A percentile compares a stretch with the other conserved stretches of the same genome.
Evolutionary conservation across 2,797 vertebrate species (phyloP).

Genomic region (Onychomys arenicola): DNA sequence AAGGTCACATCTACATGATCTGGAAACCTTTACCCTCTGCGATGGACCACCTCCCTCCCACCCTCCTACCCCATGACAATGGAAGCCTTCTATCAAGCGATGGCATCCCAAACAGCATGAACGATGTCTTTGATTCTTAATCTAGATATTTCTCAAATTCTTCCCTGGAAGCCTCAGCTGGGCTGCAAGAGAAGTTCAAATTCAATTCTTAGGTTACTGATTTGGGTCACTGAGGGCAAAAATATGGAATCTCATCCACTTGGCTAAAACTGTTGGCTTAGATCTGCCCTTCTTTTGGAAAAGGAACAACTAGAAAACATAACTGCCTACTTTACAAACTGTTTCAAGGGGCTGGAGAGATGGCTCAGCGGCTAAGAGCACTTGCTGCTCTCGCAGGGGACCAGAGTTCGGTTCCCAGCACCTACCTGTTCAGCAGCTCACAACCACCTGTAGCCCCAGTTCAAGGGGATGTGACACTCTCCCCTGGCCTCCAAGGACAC

Average conservation of each 20-base stretch:
- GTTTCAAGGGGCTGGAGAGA: neutral
- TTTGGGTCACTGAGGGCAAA: constrained; percentile 22
- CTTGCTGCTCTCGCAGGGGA: neutral
- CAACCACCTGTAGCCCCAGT: neutral
- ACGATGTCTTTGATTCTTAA: constrained; percentile 44
- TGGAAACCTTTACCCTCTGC: neutral
- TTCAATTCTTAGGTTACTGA: constrained; percentile 7
- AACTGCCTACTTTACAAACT: constrained; percentile 2
- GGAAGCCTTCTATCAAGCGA: neutral
- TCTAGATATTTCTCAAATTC: constrained; percentile 39
- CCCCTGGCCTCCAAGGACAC: neutral
- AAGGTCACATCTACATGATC: neutral
- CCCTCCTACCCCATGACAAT: neutral
- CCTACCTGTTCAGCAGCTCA: neutral
- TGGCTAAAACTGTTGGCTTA: neutral
- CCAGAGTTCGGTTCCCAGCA: neutral
- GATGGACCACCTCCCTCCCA: neutral
- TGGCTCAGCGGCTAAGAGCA: neutral
- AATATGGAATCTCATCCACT: neutral
- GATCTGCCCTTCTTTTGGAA: constrained; percentile 23
- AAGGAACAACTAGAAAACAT: neutral
- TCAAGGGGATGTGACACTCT: neutral
- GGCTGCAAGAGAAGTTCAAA: neutral
- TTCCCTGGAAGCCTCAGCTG: neutral
- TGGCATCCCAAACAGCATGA: neutral